Evolutionary conservation across 2,113 vertebrate species (phyloP).

Genomic region (Microcebus tavaratra): DNA sequence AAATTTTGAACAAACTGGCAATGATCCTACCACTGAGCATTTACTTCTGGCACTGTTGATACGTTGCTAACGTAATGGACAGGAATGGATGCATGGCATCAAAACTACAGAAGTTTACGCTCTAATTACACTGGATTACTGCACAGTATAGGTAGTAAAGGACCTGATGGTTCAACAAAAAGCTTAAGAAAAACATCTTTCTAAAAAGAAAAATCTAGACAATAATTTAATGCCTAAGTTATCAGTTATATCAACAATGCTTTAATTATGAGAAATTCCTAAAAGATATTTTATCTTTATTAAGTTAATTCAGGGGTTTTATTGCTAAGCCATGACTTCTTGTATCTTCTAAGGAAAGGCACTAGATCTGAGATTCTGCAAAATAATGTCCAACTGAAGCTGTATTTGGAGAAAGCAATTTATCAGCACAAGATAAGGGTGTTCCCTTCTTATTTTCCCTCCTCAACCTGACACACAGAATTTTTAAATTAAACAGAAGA

Average conservation of each 20-base stretch:
- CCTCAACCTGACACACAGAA: slow-evolving; percentile 32
- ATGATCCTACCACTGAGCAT: neutral
- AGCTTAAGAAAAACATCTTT: neutral
- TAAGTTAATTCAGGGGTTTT: neutral
- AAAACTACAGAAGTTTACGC: neutral
- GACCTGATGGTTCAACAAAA: neutral
- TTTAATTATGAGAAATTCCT: neutral
- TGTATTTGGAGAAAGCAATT: slow-evolving; percentile 36
- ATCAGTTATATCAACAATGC: neutral
- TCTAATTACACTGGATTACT: neutral
- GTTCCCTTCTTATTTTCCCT: slow-evolving; percentile 53
- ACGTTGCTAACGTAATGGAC: neutral
- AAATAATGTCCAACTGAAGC: neutral
- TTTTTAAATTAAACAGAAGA: slow-evolving; percentile 69
- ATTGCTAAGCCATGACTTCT: neutral
- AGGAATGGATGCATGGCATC: neutral
- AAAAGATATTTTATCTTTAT: neutral
- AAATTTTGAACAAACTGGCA: neutral
- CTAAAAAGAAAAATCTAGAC: slow-evolving; percentile 27
- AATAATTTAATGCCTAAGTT: slow-evolving; percentile 1
- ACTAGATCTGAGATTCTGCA: neutral
- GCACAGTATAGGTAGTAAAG: neutral
- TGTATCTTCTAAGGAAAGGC: neutral
- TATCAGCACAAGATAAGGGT: slow-evolving; percentile 14
- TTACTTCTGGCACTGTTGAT: neutral